phyloP scores from a whole-genome alignment of 1,140 invertebrate species.

The Papilio glaucus region DNA sequence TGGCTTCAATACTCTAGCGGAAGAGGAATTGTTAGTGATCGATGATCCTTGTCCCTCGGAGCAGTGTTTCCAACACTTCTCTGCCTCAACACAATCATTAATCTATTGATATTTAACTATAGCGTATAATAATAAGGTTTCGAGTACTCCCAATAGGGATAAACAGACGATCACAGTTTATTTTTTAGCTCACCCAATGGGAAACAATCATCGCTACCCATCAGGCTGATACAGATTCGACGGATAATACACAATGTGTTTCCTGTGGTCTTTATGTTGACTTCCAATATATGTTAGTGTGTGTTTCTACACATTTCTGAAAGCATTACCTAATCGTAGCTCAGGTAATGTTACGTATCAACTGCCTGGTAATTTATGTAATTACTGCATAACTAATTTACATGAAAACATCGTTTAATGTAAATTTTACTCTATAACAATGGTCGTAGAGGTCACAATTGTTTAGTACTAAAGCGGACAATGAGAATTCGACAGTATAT shows the following conservation, averaged over 20 bases:
- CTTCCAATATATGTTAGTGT: no score
- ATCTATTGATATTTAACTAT: slow-evolving; percentile 9
- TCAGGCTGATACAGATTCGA: no score
- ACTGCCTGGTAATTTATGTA: slow-evolving; percentile 29
- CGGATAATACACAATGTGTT: no score
- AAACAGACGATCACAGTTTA: no score
- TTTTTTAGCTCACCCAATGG: no score
- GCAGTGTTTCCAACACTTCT: slow-evolving; percentile 3
- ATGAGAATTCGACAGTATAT: slow-evolving; percentile 42
- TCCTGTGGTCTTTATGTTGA: no score
- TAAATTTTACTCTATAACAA: slow-evolving; percentile 23
- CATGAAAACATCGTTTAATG: slow-evolving; percentile 2
- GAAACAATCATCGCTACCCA: no score
- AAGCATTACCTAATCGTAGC: neutral
- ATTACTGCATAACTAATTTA: slow-evolving; percentile 28
- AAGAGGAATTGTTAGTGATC: slow-evolving; percentile 13
- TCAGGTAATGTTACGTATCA: slow-evolving; percentile 20
- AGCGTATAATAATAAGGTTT: neutral
- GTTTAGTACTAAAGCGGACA: slow-evolving; percentile 4
- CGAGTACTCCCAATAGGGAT: no score
- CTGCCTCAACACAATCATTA: slow-evolving; percentile 9
- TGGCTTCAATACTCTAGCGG: slow-evolving; percentile 4
- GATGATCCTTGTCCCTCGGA: slow-evolving; percentile 1
- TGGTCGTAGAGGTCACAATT: neutral
- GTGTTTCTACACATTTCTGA: neutral